Percentiles rank a stretch among this genome's conserved stretches.
These are phyloP conservation scores for Agrenia bidenticulata DNA, from an alignment of 2,888 invertebrate genomes.

Conservation along the genomic window DNA sequence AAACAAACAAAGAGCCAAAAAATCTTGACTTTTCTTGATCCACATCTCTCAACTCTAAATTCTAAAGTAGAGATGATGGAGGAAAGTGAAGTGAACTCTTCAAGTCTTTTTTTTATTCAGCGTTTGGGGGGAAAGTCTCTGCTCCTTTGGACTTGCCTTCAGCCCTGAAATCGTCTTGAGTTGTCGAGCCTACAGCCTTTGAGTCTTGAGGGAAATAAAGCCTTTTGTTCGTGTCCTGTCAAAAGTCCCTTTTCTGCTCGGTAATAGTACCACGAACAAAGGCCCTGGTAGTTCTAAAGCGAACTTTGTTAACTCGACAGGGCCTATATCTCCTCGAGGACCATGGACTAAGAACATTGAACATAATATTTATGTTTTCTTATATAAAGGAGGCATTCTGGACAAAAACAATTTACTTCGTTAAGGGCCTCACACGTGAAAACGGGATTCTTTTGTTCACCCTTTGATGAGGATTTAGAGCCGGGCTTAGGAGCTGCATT, in stretches of 20 bases:
- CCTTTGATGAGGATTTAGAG: slow-evolving; percentile 7
- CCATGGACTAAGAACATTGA: too few species aligned
- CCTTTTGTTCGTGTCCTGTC: slow-evolving; percentile 12
- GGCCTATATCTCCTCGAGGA: too few species aligned
- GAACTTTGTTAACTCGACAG: neutral
- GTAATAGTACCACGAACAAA: too few species aligned
- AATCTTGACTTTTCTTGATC: too few species aligned
- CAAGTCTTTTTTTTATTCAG: neutral
- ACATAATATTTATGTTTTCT: too few species aligned
- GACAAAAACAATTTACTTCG: neutral
- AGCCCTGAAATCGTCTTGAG: neutral
- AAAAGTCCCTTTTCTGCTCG: neutral
- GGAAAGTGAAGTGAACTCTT: too few species aligned
- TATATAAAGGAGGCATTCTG: too few species aligned
- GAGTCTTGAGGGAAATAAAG: slow-evolving; percentile 14
- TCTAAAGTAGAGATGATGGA: too few species aligned
- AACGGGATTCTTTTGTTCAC: neutral
- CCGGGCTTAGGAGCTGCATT: neutral
- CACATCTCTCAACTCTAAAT: too few species aligned
- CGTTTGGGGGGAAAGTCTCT: neutral
- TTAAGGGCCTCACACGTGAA: slow-evolving; percentile 7
- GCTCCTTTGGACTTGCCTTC: neutral
- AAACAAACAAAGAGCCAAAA: too few species aligned
- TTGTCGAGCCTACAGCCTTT: neutral
- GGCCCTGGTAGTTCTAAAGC: too few species aligned